A percentile compares a stretch with the other conserved stretches of the same genome.
phyloP scores from a whole-genome alignment of 2,797 vertebrate genomes.

The Avahi laniger region DNA sequence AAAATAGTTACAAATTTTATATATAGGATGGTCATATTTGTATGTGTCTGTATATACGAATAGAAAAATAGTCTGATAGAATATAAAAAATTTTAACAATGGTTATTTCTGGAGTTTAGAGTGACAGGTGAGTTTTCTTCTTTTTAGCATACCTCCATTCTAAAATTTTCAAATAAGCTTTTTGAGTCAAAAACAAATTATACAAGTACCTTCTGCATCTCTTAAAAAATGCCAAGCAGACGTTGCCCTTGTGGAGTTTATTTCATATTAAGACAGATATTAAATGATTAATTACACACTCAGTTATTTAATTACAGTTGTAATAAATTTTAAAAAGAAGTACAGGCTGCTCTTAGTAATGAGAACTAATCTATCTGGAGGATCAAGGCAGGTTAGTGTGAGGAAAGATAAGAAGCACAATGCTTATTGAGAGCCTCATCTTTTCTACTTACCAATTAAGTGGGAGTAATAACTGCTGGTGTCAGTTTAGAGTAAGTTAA shows the following conservation, averaged over 20 bases:
- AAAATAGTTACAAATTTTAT: background rate
- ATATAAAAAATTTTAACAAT: background rate
- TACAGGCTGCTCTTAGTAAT: background rate
- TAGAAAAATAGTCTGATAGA: background rate
- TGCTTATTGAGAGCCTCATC: background rate
- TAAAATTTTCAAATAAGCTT: slow-evolving; percentile 21
- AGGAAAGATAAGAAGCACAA: background rate
- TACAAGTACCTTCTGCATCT: background rate
- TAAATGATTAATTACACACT: background rate
- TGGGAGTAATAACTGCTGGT: background rate
- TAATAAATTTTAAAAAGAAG: background rate
- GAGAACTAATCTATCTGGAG: background rate
- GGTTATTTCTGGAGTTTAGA: background rate
- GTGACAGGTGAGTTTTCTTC: background rate
- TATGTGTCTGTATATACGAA: background rate
- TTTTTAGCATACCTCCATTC: background rate
- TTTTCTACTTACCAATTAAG: background rate
- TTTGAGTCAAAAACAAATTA: background rate
- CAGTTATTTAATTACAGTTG: background rate
- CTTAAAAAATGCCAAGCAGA: background rate
- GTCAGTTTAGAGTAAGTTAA: background rate
- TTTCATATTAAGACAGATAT: background rate
- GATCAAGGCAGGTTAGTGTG: background rate
- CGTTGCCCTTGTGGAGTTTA: background rate
- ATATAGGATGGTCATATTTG: background rate